Evolutionary conservation across 92 coral and sea anemone species (phyloP), one percentile per base, ranked within the genome.

Genomic region (Epizoanthus ramosus): DNA sequence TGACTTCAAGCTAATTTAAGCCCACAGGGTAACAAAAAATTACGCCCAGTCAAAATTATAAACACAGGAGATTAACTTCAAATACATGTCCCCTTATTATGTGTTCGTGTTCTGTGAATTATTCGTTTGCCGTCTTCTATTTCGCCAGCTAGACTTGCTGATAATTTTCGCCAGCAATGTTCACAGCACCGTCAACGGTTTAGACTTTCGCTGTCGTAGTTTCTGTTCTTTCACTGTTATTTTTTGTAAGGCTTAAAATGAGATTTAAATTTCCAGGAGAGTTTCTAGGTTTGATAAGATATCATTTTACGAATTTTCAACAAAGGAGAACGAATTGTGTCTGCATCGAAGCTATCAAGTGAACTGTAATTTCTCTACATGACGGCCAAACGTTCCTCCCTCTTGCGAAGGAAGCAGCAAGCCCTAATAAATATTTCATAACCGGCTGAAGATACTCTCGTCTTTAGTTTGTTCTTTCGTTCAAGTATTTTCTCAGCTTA

Each of bases 341-440:
- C 43, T 37, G 43, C 43, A 37, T 13, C 15, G 70, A 54, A n/a
- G 60, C 54, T 50, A 61, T 15, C 6, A 13, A 73, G 25, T 61
- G 28, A 21, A 19, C 47, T 60, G 19, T 50, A 35, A 16, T 57
- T 21, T 8, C 45, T 19, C 68, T 23, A 21, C 52, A 15, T 57
- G 54, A 77, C 52, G 12, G 5, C 21, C 50, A 57, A 56, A 57
- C 52, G 35, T 41, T 8, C 7, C 57, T 77, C 22, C 45, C 23
- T 39, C 19, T 13, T 16, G 63, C 61, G 71, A 39, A 2, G 22
- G 71, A 77, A 39, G 63, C 68, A 88, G 59, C 88, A 88, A 61
- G 83, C 64, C 70, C 31, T 75, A 67, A 79, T 88, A 73, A 88
- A 88, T 88, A 85, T 84, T 88, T 84, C 74, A 88, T 88, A 22